Base-by-base conservation (phyloP, 2,888 invertebrate genomes). In the Lymantria monacha region DNA sequence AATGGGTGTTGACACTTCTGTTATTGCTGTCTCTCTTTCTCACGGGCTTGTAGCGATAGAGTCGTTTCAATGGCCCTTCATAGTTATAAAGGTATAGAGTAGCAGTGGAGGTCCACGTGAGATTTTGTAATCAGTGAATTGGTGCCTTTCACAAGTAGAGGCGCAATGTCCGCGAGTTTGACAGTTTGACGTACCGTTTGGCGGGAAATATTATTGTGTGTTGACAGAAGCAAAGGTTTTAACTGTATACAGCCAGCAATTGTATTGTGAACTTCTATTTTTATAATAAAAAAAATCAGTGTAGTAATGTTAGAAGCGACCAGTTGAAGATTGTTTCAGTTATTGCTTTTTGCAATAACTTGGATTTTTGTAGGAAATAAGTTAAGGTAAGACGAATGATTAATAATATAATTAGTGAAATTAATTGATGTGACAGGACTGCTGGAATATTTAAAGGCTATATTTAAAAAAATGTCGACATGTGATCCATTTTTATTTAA, bases 91-190 rank as follows among this genome's bases (percentile, higher is more conserved):
- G 82, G 80, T 86, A 82, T 83, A 83, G 76, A 68, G 69, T 62
- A 72, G 70, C 76, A 69, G 72, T 76, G 76, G 76, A 80, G 85
- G 81, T 83, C 87, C 90, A 91, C 90, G 90, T 91, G 90, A 90
- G 86, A 82, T 88, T 87, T 88, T 85, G 89, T 88, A 87, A 87
- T 91, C 90, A 91, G 90, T 91, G 83, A 83, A 87, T 87, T 85
- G 87, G 78, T 83, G 88, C 83, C 87, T 87, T 83, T 79, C 85
- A 76, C 80, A 77, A 77, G 80, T 77, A 81, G 77, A 83, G 80
- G 85, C 85, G 80, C 83, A 81, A 87, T 87, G 87, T 78, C 74
- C 80, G 80, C 83, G 84, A 79, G 80, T 83, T 84, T 85, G 85
- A 84, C 85, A 83, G 79, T 87, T 87, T 88, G 89, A 90, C 88